Evolutionary conservation across 2,888 invertebrate genomes (phyloP).

Genomic region (Anarsia innoxiella): DNA sequence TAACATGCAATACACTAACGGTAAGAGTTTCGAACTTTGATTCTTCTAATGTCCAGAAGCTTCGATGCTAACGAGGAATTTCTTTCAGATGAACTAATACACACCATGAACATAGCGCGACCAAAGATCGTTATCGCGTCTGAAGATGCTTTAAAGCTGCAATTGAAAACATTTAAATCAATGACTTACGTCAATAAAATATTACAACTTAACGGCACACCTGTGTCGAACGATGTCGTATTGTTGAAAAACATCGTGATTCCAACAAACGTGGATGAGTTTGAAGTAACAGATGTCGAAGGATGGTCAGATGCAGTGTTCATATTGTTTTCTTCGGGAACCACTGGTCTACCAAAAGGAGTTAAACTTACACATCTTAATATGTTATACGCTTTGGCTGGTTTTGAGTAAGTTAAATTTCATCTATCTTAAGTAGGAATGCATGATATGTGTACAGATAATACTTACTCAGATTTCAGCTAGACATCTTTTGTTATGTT

Average conservation of each 20-base stretch:
- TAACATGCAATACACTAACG: constrained; percentile 72
- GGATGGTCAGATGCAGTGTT: constrained; percentile 29
- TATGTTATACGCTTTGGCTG: constrained; percentile 63
- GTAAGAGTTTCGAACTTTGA: constrained; percentile 23
- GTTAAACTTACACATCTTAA: constrained; percentile 80
- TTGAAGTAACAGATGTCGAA: constrained; percentile 21
- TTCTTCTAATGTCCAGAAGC: neutral
- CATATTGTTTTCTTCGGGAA: constrained; percentile 78
- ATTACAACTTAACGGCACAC: constrained; percentile 77
- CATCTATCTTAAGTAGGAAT: no score
- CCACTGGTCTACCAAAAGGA: constrained; percentile 87
- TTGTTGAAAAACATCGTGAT: constrained; percentile 62
- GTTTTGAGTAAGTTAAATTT: constrained; percentile 44
- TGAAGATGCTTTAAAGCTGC: constrained; percentile 35
- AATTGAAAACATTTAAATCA: constrained; percentile 30
- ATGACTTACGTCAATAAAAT: constrained; percentile 59
- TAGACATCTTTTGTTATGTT: no score
- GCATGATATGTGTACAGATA: no score
- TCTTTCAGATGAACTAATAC: constrained; percentile 52
- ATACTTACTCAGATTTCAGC: no score
- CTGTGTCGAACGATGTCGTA: constrained; percentile 20
- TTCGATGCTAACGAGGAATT: no score
- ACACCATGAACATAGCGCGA: constrained; percentile 78
- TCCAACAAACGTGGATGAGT: constrained; percentile 18
- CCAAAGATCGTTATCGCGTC: constrained; percentile 80